phyloP scores from a whole-genome alignment of 2,888 invertebrate genomes.

The Hypena proboscidalis region DNA sequence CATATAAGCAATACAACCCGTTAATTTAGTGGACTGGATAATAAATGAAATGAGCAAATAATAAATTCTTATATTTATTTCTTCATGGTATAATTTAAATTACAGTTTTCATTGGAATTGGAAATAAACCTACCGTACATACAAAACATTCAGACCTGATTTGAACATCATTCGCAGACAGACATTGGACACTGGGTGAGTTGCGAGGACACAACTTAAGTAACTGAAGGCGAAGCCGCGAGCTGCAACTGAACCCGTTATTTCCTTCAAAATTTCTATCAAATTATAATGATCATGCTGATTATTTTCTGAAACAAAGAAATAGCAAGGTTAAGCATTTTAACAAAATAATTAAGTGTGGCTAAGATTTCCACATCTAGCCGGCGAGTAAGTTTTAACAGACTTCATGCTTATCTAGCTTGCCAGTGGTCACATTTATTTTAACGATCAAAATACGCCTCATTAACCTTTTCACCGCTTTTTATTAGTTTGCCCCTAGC shows the following conservation, averaged over 20 bases:
- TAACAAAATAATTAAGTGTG: too few species aligned
- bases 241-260: constrained; percentile 55
- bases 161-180: constrained; percentile 67
- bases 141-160: constrained; percentile 69
- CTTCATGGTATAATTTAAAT: constrained; percentile 67
- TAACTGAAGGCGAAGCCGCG: constrained; percentile 42
- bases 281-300: constrained; percentile 33
- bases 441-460: too few species aligned
- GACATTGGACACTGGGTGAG: constrained; percentile 51
- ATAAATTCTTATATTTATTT: constrained; percentile 79
- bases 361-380: too few species aligned
- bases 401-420: too few species aligned
- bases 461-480: too few species aligned
- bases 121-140: constrained; percentile 71
- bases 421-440: too few species aligned
- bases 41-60: constrained; percentile 71
- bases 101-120: constrained; percentile 73
- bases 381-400: too few species aligned
- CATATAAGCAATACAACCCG: constrained; percentile 24
- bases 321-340: constrained; percentile 4
- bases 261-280: constrained; percentile 45
- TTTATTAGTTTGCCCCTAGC: too few species aligned
- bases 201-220: constrained; percentile 51
- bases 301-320: constrained; percentile 76
- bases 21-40: constrained; percentile 42